These are phyloP conservation scores for Alexandromys oeconomus DNA, from an alignment of 2,797 vertebrate genomes.

Conservation along the genomic window DNA sequence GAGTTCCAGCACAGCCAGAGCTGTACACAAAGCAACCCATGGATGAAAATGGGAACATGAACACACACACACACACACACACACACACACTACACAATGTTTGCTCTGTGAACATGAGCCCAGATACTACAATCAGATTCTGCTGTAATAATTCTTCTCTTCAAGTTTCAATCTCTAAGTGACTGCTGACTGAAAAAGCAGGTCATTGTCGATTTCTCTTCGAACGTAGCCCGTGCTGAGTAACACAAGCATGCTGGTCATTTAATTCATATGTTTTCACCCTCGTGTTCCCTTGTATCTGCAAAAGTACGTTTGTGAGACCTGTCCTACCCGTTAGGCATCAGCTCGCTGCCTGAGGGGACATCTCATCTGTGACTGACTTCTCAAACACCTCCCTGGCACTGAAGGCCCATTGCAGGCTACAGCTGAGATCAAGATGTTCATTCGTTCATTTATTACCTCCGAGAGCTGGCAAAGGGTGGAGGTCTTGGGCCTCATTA, in stretches of 20 bases:
- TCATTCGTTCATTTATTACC: constrained; percentile 42
- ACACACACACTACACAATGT: neutral
- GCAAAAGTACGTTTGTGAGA: neutral
- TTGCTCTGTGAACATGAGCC: constrained; percentile 12
- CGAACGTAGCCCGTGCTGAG: neutral
- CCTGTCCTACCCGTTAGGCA: neutral
- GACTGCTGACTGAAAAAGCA: constrained; percentile 55
- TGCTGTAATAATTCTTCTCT: constrained; percentile 77
- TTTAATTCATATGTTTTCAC: constrained; percentile 16
- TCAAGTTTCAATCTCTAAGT: constrained; percentile 67
- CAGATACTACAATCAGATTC: constrained; percentile 79
- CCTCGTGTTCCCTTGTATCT: neutral
- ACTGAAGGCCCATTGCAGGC: neutral
- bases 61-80: neutral
- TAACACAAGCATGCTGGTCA: neutral
- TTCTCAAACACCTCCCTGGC: neutral
- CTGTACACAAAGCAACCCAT: neutral
- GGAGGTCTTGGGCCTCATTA: neutral
- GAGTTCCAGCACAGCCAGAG: no score
- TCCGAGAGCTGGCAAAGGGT: neutral
- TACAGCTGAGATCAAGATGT: constrained; percentile 16
- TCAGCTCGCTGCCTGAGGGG: neutral
- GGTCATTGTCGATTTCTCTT: neutral
- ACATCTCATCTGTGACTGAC: neutral
- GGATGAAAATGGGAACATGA: neutral